These are phyloP conservation scores for Gortyna flavago DNA, from an alignment of 2,888 invertebrate species.

Conservation along the genomic window DNA sequence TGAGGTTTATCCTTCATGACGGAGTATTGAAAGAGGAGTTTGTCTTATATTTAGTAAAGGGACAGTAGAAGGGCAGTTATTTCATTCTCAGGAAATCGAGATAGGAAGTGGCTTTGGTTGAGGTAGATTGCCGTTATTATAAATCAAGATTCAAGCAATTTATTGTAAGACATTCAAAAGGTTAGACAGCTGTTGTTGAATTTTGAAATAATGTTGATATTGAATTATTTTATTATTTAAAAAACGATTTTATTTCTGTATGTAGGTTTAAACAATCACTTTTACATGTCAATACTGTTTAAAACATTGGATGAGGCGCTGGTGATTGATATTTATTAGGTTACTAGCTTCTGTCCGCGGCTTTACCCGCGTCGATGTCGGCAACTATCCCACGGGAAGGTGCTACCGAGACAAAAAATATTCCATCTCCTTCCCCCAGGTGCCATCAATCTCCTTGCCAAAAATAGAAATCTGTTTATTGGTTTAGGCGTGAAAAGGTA, in stretches of 20 bases:
- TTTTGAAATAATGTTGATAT: background rate
- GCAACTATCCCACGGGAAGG: too few species aligned
- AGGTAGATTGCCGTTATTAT: conserved; percentile 7
- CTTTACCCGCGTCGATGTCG: background rate
- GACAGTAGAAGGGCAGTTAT: background rate
- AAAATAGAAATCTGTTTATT: background rate
- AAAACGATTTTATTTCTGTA: background rate
- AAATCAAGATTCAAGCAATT: conserved; percentile 21
- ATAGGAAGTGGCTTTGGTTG: background rate
- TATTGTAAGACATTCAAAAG: background rate
- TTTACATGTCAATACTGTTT: background rate
- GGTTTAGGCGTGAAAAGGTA: background rate
- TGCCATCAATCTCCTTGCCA: too few species aligned
- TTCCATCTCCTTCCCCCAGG: background rate
- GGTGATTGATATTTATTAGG: background rate
- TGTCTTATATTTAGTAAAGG: conserved; percentile 7
- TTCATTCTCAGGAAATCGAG: conserved; percentile 17
- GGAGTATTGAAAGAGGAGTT: conserved; percentile 12
- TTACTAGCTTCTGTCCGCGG: background rate
- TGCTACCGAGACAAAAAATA: background rate
- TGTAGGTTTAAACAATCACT: background rate
- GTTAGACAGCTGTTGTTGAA: background rate
- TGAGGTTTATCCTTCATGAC: conserved; percentile 27
- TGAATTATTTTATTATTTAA: background rate
- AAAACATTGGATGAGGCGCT: background rate